A percentile compares a stretch with the other conserved stretches of the same genome.
phyloP scores from a whole-genome alignment of 2,888 invertebrate species.

The Cyrtodaria siliqua region DNA sequence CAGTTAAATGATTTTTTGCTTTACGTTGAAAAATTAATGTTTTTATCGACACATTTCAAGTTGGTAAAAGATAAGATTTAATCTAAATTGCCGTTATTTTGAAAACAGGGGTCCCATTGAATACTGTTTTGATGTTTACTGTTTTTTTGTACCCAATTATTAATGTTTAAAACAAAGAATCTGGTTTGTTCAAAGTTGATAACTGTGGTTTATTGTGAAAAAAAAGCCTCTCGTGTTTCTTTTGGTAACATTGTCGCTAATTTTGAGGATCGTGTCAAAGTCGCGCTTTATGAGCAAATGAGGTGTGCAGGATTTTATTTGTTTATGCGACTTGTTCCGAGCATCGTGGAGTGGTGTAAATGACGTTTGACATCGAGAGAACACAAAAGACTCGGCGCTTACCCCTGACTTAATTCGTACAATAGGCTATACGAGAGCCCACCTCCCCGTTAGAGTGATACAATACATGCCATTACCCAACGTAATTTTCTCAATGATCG shows the following conservation, averaged over 20 bases:
- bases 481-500: conserved; percentile 10
- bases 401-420: neutral
- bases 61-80: conserved; percentile 15
- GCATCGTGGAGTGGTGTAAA: neutral
- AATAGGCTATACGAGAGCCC: neutral
- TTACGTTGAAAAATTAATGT: too few relatives aligned
- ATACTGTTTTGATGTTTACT: too few relatives aligned
- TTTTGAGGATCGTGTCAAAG: conserved; percentile 4
- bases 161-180: too few relatives aligned
- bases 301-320: conserved; percentile 1
- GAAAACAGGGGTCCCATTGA: too few relatives aligned
- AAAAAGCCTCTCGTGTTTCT: neutral
- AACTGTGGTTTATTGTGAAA: neutral
- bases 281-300: conserved; percentile 8
- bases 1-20: too few relatives aligned
- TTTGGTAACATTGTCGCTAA: conserved; percentile 10
- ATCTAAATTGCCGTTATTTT: conserved; percentile 4
- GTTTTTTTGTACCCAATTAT: too few relatives aligned
- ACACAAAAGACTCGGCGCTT: too few relatives aligned
- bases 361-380: too few relatives aligned
- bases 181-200: too few relatives aligned
- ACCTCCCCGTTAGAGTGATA: neutral
- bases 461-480: conserved; percentile 4
- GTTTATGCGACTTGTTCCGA: conserved; percentile 4
- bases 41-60: conserved; percentile 18